These are phyloP conservation scores for Stenoptilia bipunctidactyla DNA, from an alignment of 2,888 invertebrate genomes.

Conservation along the genomic window DNA sequence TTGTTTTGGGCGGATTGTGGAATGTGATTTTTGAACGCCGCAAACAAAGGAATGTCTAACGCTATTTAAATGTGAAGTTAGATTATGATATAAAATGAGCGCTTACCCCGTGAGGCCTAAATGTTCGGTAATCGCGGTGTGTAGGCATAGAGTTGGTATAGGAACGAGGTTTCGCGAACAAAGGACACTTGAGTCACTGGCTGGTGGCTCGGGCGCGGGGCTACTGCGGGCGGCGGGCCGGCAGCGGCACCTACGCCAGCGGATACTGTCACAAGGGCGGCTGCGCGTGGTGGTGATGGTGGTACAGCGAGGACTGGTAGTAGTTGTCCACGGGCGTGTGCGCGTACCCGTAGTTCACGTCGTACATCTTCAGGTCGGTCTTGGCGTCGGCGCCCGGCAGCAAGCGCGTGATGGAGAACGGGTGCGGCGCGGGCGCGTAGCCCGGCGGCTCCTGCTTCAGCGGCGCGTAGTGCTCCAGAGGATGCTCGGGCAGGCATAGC, in stretches of 20 bases:
- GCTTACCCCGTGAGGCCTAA: too few relatives aligned
- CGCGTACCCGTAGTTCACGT: constrained; percentile 75
- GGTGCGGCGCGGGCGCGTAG: constrained; percentile 88
- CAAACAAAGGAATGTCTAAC: too few relatives aligned
- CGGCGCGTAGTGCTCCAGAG: constrained; percentile 75
- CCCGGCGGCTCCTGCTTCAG: constrained; percentile 84
- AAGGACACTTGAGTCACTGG: constrained; percentile 45
- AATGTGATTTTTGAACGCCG: constrained; percentile 13
- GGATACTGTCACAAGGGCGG: constrained; percentile 95
- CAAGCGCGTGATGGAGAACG: constrained; percentile 94
- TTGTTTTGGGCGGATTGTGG: constrained; percentile 29
- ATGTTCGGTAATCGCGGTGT: too few relatives aligned
- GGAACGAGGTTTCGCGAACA: constrained; percentile 30
- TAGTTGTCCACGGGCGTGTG: constrained; percentile 79
- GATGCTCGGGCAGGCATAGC: constrained; percentile 72
- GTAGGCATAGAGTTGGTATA: constrained; percentile 36
- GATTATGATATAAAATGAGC: too few relatives aligned
- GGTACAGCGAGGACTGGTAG: constrained; percentile 87
- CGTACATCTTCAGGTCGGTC: constrained; percentile 93
- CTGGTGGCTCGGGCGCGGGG: constrained; percentile 31
- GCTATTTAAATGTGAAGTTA: too few relatives aligned
- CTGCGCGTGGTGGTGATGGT: constrained; percentile 75
- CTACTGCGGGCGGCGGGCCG: constrained; percentile 25
- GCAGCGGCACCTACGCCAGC: constrained; percentile 78
- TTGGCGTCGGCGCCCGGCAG: constrained; percentile 89